phyloP scores from a whole-genome alignment of 1,140 invertebrate genomes.

The Leptestheria dahalacensis region DNA sequence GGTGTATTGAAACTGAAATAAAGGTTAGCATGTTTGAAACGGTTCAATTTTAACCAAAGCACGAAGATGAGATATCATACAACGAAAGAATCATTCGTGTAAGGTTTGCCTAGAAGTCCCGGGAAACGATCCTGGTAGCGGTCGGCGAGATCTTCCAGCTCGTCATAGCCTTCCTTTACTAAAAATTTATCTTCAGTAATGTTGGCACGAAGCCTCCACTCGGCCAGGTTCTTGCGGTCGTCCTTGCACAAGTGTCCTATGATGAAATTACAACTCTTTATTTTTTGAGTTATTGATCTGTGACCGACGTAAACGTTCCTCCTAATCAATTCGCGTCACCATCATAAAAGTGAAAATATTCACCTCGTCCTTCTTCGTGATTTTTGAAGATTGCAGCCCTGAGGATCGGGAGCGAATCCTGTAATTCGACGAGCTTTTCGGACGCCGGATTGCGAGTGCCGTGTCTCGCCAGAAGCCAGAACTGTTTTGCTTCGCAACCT shows the following conservation, averaged over 20 bases:
- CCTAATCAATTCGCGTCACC: too few relatives aligned
- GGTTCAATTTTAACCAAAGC: neutral
- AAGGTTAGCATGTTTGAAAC: neutral
- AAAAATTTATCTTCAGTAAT: constrained; percentile 35
- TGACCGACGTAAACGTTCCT: too few relatives aligned
- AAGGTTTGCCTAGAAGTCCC: constrained; percentile 36
- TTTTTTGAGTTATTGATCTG: neutral
- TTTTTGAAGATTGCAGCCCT: constrained; percentile 40
- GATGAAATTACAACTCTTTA: constrained; percentile 7
- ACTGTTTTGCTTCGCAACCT: constrained; percentile 42
- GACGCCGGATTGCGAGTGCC: constrained; percentile 42
- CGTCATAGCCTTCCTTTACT: constrained; percentile 44
- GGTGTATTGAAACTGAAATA: constrained; percentile 14
- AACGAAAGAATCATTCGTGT: constrained; percentile 38
- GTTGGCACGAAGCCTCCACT: constrained; percentile 33
- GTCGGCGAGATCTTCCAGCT: constrained; percentile 44
- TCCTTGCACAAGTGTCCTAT: constrained; percentile 25
- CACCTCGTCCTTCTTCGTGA: constrained; percentile 31
- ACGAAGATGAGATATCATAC: constrained; percentile 25
- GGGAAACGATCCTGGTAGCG: constrained; percentile 48
- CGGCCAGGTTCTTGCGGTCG: constrained; percentile 29
- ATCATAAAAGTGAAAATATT: too few relatives aligned
- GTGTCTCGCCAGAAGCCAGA: constrained; percentile 45
- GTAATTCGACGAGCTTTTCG: constrained; percentile 33
- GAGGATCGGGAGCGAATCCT: constrained; percentile 32